A percentile compares a stretch with the other conserved stretches of the same genome.
phyloP scores from a whole-genome alignment of 2,113 vertebrate genomes.

The Leptobrachium ailaonicum region DNA sequence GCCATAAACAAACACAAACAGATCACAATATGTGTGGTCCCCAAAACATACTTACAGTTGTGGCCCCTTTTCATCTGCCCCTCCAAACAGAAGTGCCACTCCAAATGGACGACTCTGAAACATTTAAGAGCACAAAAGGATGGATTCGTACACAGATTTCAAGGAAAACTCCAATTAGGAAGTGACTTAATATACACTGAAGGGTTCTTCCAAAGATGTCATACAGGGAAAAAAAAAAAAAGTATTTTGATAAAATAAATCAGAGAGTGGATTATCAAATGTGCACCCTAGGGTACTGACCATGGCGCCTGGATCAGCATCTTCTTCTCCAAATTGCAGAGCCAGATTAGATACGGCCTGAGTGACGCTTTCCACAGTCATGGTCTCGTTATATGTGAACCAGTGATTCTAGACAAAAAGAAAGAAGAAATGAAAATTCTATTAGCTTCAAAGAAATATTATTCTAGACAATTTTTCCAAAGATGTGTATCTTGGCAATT shows the following conservation, averaged over 20 bases:
- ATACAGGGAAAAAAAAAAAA: no score
- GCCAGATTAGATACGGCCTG: constrained; percentile 97
- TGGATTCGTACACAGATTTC: neutral
- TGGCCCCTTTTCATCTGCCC: constrained; percentile 96
- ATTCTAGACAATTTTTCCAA: no score
- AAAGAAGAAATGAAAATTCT: neutral
- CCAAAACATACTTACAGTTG: constrained; percentile 81
- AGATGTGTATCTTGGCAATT: no score
- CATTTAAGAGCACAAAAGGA: neutral
- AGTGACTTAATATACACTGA: neutral
- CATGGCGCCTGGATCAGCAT: constrained; percentile 97
- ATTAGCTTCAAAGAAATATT: no score
- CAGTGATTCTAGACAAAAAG: constrained; percentile 85
- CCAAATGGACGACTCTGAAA: constrained; percentile 93
- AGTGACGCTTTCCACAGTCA: constrained; percentile 97
- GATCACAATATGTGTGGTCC: neutral
- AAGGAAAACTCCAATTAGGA: neutral
- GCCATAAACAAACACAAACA: neutral
- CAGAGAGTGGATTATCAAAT: no score
- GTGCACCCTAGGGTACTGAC: constrained; percentile 58
- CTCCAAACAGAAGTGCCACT: constrained; percentile 93
- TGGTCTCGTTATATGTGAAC: constrained; percentile 98
- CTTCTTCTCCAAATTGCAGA: constrained; percentile 96
- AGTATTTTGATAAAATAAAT: no score
- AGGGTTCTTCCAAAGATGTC: no score